Percentiles rank a stretch among this genome's conserved stretches.
Conservation (phyloP, 2,113 vertebrate species). For the Pangasianodon hypophthalmus region DNA sequence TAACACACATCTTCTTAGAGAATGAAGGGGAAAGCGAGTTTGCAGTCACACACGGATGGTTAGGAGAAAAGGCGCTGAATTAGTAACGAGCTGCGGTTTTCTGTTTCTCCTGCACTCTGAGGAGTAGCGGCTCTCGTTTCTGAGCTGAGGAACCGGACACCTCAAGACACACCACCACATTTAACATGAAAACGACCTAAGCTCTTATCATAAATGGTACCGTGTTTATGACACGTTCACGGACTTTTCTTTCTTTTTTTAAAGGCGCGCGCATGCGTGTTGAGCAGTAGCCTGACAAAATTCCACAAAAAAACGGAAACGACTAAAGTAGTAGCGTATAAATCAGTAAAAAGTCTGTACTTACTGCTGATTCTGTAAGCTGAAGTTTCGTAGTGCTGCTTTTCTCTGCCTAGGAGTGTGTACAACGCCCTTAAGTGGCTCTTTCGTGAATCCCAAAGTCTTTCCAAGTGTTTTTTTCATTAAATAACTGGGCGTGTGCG, state of each 20-base stretch:
- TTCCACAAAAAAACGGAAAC: neutral
- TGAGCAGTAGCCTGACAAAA: neutral
- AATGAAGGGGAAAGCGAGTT: slow-evolving; percentile 13
- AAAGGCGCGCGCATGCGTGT: slow-evolving; percentile 17
- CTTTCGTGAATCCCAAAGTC: slow-evolving; percentile 71
- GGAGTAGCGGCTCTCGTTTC: neutral
- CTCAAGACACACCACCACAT: slow-evolving; percentile 4
- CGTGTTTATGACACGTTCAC: neutral
- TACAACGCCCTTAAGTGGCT: slow-evolving; percentile 52
- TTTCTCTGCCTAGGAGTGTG: neutral
- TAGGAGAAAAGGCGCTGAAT: slow-evolving; percentile 61
- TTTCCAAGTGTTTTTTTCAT: slow-evolving; percentile 57
- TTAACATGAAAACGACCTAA: neutral
- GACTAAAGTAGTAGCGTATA: neutral
- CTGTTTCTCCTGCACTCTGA: neutral
- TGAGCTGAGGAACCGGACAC: slow-evolving; percentile 7
- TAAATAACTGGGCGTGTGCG: slow-evolving; percentile 73
- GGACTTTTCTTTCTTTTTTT: neutral
- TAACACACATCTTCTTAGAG: neutral
- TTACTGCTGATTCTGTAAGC: neutral
- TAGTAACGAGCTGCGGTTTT: slow-evolving; percentile 60
- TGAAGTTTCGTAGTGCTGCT: neutral
- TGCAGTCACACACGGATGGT: neutral
- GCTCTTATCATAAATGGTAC: neutral
- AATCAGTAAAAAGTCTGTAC: neutral